These are phyloP conservation scores for Euglossa dilemma DNA, from an alignment of 1,140 invertebrate genomes.

Conservation along the genomic window DNA sequence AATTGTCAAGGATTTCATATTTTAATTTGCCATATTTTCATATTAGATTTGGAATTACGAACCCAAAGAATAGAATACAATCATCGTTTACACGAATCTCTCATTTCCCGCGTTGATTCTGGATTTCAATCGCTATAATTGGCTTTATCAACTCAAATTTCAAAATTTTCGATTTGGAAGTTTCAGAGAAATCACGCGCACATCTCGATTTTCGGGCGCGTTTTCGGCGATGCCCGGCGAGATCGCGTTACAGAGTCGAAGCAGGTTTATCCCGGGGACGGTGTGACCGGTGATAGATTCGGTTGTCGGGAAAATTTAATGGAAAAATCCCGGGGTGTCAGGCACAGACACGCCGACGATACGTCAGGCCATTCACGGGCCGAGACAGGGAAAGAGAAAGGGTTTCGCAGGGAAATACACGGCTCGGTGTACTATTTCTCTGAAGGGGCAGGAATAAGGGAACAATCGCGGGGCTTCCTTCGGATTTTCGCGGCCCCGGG, in stretches of 20 bases:
- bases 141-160: too few species aligned
- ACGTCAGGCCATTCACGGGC: conserved; percentile 79
- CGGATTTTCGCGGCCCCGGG: conserved; percentile 13
- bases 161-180: too few species aligned
- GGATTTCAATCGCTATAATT: too few species aligned
- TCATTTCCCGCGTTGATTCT: too few species aligned
- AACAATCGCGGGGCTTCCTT: conserved; percentile 53
- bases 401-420: conserved; percentile 40
- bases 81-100: too few species aligned
- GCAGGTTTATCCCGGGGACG: conserved; percentile 74
- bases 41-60: too few species aligned
- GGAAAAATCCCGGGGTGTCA: conserved; percentile 82
- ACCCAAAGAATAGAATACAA: too few species aligned
- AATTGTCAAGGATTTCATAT: too few species aligned
- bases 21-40: too few species aligned
- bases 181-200: too few species aligned
- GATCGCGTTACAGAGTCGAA: conserved; percentile 72
- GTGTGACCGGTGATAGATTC: conserved; percentile 81
- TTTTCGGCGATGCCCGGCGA: too few species aligned
- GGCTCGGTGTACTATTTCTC: conserved; percentile 50
- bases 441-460: conserved; percentile 8
- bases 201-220: too few species aligned
- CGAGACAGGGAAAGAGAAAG: conserved; percentile 35
- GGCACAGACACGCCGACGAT: conserved; percentile 79
- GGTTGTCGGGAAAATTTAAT: conserved; percentile 81